phyloP scores from a whole-genome alignment of 2,888 invertebrate genomes.

The Eubasilissa splendida region DNA sequence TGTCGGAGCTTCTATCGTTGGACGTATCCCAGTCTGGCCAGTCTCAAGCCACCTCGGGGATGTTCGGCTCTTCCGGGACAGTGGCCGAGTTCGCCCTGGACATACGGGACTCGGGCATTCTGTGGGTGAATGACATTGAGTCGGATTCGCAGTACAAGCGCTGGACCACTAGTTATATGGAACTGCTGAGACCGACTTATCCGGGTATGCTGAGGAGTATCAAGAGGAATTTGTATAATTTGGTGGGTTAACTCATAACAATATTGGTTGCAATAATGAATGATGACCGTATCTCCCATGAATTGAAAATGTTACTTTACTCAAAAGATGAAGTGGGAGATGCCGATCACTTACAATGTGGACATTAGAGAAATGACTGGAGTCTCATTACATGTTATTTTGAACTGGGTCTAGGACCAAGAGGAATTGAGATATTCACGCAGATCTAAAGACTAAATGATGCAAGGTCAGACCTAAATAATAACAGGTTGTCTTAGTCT shows the following conservation, averaged over 20 bases:
- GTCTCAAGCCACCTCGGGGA: conserved; percentile 60
- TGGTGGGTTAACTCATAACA: conserved; percentile 70
- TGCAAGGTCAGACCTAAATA: no score
- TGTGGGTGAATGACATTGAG: conserved; percentile 97
- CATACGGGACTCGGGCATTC: conserved; percentile 92
- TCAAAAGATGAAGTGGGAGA: no score
- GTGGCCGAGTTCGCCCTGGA: conserved; percentile 89
- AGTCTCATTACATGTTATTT: no score
- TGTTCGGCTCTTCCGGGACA: conserved; percentile 59
- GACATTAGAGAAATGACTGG: no score
- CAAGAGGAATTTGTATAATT: conserved; percentile 88
- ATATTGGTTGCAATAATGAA: not conserved
- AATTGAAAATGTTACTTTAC: no score
- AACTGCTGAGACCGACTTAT: conserved; percentile 95
- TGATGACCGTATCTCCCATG: no score
- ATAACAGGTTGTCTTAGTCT: no score
- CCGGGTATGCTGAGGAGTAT: conserved; percentile 96
- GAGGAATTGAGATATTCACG: no score
- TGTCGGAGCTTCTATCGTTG: conserved; percentile 78
- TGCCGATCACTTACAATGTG: no score
- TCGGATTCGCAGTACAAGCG: conserved; percentile 88
- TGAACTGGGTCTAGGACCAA: no score
- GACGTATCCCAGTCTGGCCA: conserved; percentile 74
- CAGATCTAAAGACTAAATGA: no score
- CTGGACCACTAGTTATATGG: conserved; percentile 92